These are phyloP conservation scores for Melanotaenia maccullochi DNA, from an alignment of 2,797 vertebrate genomes.

Conservation along the genomic window DNA sequence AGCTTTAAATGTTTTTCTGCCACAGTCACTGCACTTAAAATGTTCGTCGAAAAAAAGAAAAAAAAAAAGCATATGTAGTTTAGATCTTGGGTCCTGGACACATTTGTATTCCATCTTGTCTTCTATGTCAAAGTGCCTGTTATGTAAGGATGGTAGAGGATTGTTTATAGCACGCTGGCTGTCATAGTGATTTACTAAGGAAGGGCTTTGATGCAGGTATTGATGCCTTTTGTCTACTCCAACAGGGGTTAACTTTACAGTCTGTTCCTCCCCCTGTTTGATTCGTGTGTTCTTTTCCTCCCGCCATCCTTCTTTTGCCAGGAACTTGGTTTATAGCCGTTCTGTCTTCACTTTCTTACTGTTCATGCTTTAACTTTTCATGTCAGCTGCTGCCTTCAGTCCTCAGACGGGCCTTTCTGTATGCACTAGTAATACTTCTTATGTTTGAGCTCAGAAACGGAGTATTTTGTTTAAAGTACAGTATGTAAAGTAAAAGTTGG, in stretches of 20 bases:
- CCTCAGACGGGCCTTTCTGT: slow-evolving; percentile 40
- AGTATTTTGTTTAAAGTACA: neutral
- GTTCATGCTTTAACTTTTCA: slow-evolving; percentile 15
- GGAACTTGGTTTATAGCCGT: slow-evolving; percentile 17
- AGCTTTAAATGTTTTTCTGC: neutral
- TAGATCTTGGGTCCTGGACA: slow-evolving; percentile 16
- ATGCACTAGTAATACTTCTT: slow-evolving; percentile 30
- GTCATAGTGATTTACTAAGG: slow-evolving; percentile 69
- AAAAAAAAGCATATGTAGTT: slow-evolving; percentile 1
- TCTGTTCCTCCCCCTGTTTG: slow-evolving; percentile 9
- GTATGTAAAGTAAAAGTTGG: neutral
- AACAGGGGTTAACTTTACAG: slow-evolving; percentile 44
- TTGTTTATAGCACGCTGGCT: slow-evolving; percentile 62
- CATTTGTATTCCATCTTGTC: slow-evolving; percentile 54
- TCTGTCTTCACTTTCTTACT: slow-evolving; percentile 9
- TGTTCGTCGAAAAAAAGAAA: slow-evolving; percentile 9
- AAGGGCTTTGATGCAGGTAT: slow-evolving; percentile 74
- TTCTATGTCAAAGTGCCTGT: slow-evolving; percentile 35
- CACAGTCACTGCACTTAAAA: neutral
- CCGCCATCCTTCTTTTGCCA: slow-evolving; percentile 25
- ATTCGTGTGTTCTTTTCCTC: slow-evolving; percentile 35
- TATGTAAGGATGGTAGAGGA: slow-evolving; percentile 49
- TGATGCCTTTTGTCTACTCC: slow-evolving; percentile 64
- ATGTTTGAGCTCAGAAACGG: neutral
- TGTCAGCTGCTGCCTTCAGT: slow-evolving; percentile 27